These are phyloP conservation scores for Troides aeacus DNA, from an alignment of 2,888 invertebrate species.

Conservation along the genomic window DNA sequence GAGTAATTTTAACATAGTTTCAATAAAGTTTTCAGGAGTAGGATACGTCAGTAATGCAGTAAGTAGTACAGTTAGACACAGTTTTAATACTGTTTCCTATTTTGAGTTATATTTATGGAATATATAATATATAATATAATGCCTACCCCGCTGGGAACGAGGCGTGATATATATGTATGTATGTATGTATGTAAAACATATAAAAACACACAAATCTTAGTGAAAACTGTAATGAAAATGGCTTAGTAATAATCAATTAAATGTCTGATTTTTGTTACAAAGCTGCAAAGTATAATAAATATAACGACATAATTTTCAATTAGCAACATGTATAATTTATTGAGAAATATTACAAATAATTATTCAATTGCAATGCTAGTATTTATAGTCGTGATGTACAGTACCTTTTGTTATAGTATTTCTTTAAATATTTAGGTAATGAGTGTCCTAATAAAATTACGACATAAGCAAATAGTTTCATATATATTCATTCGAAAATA, in stretches of 20 bases:
- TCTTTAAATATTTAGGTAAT: conserved; percentile 16
- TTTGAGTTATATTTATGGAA: too few species aligned
- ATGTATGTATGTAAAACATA: too few species aligned
- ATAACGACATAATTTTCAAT: too few species aligned
- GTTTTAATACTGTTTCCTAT: too few species aligned
- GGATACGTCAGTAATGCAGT: too few species aligned
- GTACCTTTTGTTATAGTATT: conserved; percentile 8
- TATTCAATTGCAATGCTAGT: conserved; percentile 1
- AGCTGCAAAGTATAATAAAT: not conserved
- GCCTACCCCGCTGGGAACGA: too few species aligned
- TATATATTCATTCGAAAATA: conserved; percentile 19
- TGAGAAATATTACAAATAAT: conserved; percentile 16
- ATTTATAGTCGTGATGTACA: conserved; percentile 6
- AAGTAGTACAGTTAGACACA: too few species aligned
- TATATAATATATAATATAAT: too few species aligned
- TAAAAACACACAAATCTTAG: too few species aligned
- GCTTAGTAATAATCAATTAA: not conserved
- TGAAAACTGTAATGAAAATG: not conserved
- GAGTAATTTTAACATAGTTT: too few species aligned
- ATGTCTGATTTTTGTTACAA: not conserved
- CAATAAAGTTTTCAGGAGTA: too few species aligned
- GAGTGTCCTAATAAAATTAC: conserved; percentile 18
- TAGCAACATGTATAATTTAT: not conserved
- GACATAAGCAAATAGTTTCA: conserved; percentile 15
- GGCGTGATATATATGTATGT: too few species aligned